Base-by-base conservation (phyloP, 2,888 invertebrate species). In the Cerastis leucographa region DNA sequence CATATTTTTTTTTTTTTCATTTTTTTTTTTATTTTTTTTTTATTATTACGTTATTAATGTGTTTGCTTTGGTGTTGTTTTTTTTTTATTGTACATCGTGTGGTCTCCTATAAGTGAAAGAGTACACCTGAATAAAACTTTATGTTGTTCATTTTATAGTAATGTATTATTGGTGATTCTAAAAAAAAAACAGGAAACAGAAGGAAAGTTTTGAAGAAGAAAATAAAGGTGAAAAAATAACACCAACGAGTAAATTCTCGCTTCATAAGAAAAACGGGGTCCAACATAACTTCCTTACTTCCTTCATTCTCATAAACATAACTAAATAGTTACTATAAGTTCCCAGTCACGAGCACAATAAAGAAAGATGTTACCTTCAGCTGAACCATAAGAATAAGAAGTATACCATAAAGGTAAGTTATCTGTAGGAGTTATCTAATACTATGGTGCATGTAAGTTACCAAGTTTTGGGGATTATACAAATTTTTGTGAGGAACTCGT, bases 261-360 rank as follows among this genome's bases (percentile, higher is more conserved):
- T 25, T 35, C 40, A 40, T 44, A 72, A 66, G 49, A 54, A 72
- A 66, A 83, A 80, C 17, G 25, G 44, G 56, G 35, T 40, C 14
- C 14, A 29, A 17, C 46, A 56, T 49, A 42, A 49, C 54, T 75
- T 42, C 22, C n/a, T n/a, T n/a, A n/a, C n/a, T n/a, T 40, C 12
- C 8, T 17, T 44, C 25, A 35, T 42, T 62, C 46, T 42, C 76
- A 25, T 54, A 74, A 74, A 78, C 40, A 67, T 59, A 46, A 62
- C 61, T 22, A 62, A 56, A 35, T 61, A 51, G 42, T 51, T 17
- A 19, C 40, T 59, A 29, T 40, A 69, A 59, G 22, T 46, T 59
- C 17, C 59, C 25, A 61, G 68, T 66, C 78, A 72, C 69, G 66
- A 12, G 25, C 25, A 22, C 42, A 42, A 62, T 83, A 78, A 62